phyloP scores from a whole-genome alignment of 2,888 invertebrate species.

The Coleophora deauratella region DNA sequence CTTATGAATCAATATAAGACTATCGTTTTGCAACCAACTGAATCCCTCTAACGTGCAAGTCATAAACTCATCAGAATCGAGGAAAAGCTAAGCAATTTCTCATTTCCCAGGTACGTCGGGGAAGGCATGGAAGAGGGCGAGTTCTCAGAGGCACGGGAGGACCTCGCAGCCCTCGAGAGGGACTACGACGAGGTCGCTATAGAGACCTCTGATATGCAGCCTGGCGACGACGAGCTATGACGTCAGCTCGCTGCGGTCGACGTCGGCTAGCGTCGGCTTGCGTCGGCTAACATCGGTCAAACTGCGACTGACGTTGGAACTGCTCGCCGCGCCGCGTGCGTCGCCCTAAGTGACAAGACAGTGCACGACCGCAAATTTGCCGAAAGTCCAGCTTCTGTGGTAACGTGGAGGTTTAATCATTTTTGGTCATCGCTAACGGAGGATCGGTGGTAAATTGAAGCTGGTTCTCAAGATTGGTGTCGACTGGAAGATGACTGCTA shows the following conservation, averaged over 20 bases:
- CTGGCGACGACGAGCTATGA: constrained; percentile 58
- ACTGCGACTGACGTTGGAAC: constrained; percentile 5
- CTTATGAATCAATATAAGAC: background rate
- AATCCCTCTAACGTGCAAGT: too few species aligned
- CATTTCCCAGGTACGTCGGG: constrained; percentile 78
- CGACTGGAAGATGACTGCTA: too few species aligned
- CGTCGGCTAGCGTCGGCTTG: constrained; percentile 3
- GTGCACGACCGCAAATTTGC: constrained; percentile 4
- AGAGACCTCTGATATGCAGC: constrained; percentile 68
- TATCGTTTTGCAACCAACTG: too few species aligned
- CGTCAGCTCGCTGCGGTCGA: constrained; percentile 13
- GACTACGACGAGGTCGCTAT: constrained; percentile 85
- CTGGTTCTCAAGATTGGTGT: too few species aligned
- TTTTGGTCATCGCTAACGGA: constrained; percentile 2
- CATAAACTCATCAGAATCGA: too few species aligned
- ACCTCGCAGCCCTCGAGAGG: constrained; percentile 81
- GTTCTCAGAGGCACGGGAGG: constrained; percentile 86
- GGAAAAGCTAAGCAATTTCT: too few species aligned
- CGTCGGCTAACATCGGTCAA: constrained; percentile 11
- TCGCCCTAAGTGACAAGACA: constrained; percentile 11
- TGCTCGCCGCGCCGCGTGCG: constrained; percentile 8
- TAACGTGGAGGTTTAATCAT: too few species aligned
- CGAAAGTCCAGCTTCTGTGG: background rate
- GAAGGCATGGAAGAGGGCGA: constrained; percentile 91
- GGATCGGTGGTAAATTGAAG: background rate